A percentile compares a stretch with the other conserved stretches of the same genome.
phyloP scores from a whole-genome alignment of 2,113 vertebrate genomes.

The Ellobius talpinus region DNA sequence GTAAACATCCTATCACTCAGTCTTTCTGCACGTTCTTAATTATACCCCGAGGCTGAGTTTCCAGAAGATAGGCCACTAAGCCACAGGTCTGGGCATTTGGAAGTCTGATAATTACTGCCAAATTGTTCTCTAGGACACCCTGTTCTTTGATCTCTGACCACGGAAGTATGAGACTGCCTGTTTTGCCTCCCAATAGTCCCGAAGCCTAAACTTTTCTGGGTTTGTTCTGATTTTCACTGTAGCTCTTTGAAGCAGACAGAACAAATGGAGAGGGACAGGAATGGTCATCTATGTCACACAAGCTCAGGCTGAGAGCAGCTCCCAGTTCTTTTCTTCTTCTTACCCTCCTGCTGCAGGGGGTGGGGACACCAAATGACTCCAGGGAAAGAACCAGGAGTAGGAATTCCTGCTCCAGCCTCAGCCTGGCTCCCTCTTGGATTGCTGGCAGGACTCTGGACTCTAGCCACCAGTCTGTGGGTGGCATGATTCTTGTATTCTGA shows the following conservation, averaged over 20 bases:
- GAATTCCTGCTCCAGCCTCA: background rate
- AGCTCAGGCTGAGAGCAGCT: background rate
- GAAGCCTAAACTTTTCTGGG: slow-evolving; percentile 13
- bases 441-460: slow-evolving; percentile 64
- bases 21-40: slow-evolving; percentile 63
- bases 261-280: background rate
- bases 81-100: slow-evolving; percentile 42
- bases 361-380: background rate
- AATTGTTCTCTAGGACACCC: slow-evolving; percentile 35
- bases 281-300: background rate
- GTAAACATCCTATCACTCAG: slow-evolving; percentile 37
- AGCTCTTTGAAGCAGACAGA: background rate
- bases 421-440: slow-evolving; percentile 34
- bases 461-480: slow-evolving; percentile 75
- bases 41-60: slow-evolving; percentile 48
- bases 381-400: slow-evolving; percentile 50
- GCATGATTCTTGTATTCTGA: slow-evolving; percentile 71
- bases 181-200: slow-evolving; percentile 28
- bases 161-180: background rate
- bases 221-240: background rate
- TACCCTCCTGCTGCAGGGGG: background rate
- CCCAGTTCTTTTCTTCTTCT: background rate
- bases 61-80: slow-evolving; percentile 20
- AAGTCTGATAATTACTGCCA: slow-evolving; percentile 54
- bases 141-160: background rate